phyloP scores from a whole-genome alignment of 2,888 invertebrate species.

The Callyntrura sp. region DNA sequence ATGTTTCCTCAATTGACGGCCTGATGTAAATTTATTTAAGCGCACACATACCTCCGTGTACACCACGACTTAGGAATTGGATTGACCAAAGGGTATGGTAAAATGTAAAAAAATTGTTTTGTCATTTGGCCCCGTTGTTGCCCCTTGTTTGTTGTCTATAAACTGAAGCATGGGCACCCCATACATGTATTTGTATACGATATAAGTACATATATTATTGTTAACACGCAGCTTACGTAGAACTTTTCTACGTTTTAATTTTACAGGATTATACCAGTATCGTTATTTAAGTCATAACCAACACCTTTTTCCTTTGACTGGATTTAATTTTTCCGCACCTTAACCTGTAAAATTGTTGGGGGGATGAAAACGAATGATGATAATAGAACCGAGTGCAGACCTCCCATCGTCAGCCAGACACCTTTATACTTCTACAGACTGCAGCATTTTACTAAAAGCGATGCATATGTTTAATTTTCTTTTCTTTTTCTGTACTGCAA shows the following conservation, averaged over 20 bases:
- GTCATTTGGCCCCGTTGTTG: too few species aligned
- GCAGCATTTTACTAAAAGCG: too few species aligned
- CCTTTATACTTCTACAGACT: background rate
- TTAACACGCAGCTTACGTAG: background rate
- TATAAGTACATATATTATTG: background rate
- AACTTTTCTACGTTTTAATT: background rate
- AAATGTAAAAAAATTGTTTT: background rate
- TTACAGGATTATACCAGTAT: constrained; percentile 18
- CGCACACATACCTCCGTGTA: too few species aligned
- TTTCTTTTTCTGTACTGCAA: background rate
- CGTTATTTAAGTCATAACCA: background rate
- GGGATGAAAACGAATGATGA: background rate
- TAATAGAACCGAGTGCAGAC: constrained; percentile 27
- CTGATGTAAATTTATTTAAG: too few species aligned
- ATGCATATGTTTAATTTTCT: background rate
- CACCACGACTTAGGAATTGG: too few species aligned
- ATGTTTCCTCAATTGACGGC: too few species aligned
- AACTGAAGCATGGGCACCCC: background rate
- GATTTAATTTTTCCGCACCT: constrained; percentile 67
- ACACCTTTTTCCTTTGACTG: constrained; percentile 51
- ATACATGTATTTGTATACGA: background rate
- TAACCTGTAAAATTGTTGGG: constrained; percentile 32
- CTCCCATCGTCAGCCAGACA: constrained; percentile 70
- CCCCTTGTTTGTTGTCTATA: background rate
- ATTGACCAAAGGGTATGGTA: too few species aligned